These are phyloP conservation scores for Cosmia pyralina DNA, from an alignment of 2,888 invertebrate species.

Conservation along the genomic window DNA sequence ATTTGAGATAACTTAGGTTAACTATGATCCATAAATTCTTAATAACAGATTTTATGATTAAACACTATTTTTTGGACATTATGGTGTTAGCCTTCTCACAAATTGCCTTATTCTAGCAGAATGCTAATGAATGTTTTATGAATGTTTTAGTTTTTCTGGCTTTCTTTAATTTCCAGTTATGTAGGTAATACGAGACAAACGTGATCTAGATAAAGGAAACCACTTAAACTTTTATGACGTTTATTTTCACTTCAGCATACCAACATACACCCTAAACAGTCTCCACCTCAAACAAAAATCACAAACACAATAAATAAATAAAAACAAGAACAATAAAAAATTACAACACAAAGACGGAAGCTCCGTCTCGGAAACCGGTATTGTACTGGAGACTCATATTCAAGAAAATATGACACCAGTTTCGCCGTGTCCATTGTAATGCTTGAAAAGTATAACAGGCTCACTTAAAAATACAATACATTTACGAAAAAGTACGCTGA, in stretches of 20 bases:
- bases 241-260: not conserved
- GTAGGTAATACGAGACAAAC: not conserved
- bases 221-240: not conserved
- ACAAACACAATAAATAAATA: conserved; percentile 53
- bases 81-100: too few species aligned
- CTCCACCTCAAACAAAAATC: conserved; percentile 31
- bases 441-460: conserved; percentile 59
- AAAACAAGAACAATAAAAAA: conserved; percentile 63
- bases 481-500: conserved; percentile 45
- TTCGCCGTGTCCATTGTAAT: conserved; percentile 70
- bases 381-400: conserved; percentile 73
- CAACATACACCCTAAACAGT: not conserved
- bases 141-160: not conserved
- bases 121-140: too few species aligned
- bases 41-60: too few species aligned
- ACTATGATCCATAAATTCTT: too few species aligned
- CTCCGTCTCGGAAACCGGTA: conserved; percentile 72
- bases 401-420: conserved; percentile 79
- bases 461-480: conserved; percentile 62
- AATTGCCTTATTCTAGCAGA: too few species aligned
- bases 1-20: too few species aligned
- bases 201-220: too few species aligned
- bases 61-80: too few species aligned
- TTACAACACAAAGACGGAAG: conserved; percentile 67
- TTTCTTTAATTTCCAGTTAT: not conserved